Evolutionary conservation across 2,797 vertebrate genomes (phyloP).

Genomic region (Syngnathus rostellatus): DNA sequence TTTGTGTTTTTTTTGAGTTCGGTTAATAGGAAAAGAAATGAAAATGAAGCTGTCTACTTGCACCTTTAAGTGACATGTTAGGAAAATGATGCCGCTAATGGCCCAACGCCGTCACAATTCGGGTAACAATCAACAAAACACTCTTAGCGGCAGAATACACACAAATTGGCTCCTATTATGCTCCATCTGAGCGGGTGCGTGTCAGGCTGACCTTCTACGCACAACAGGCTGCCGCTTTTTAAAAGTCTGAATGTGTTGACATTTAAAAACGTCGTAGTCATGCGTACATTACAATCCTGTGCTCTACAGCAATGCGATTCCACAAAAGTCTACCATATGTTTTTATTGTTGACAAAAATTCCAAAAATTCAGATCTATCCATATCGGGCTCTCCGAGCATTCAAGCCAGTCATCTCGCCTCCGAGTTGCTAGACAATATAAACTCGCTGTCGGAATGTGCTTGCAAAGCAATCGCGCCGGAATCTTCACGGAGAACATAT

Average conservation of each 20-base stretch:
- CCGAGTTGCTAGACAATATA: background rate
- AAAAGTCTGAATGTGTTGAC: background rate
- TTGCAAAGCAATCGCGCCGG: background rate
- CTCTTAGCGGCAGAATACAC: background rate
- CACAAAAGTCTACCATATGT: background rate
- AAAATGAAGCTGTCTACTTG: too few relatives aligned
- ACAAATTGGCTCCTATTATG: background rate
- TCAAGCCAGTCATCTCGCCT: background rate
- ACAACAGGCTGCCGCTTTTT: background rate
- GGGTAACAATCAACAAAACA: background rate
- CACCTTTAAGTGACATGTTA: background rate
- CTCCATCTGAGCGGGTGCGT: background rate
- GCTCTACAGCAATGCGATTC: background rate
- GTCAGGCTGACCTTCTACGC: slow-evolving; percentile 2
- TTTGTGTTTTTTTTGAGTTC: too few relatives aligned
- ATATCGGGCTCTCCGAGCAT: too few relatives aligned
- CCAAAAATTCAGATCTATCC: too few relatives aligned
- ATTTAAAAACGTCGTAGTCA: background rate
- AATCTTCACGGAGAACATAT: background rate
- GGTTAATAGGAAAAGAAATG: too few relatives aligned
- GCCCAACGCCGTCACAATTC: too few relatives aligned
- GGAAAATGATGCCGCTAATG: background rate
- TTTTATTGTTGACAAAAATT: background rate
- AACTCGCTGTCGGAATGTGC: background rate
- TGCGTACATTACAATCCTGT: background rate